These are phyloP conservation scores for Lagorchestes hirsutus DNA, from an alignment of 2,797 vertebrate species.

Conservation along the genomic window DNA sequence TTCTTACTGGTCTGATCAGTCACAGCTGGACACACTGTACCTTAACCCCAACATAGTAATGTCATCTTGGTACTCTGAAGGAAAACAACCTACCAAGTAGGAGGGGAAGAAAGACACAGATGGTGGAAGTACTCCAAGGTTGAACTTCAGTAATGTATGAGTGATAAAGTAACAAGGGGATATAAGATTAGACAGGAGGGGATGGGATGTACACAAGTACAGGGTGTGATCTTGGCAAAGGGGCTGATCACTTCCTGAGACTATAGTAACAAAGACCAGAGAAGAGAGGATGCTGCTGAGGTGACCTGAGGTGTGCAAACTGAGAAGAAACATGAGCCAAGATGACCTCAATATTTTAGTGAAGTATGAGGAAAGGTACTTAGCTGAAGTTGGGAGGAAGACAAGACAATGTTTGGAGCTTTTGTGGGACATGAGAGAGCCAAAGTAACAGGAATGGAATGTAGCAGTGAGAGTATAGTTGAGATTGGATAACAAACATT, in stretches of 20 bases:
- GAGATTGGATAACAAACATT: neutral
- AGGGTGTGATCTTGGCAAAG: neutral
- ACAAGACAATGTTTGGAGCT: neutral
- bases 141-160: too few relatives aligned
- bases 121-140: too few relatives aligned
- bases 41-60: neutral
- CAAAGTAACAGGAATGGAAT: neutral
- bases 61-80: neutral
- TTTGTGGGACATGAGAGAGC: neutral
- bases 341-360: neutral
- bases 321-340: too few relatives aligned
- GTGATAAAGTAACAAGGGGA: too few relatives aligned
- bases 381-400: neutral
- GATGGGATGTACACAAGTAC: neutral
- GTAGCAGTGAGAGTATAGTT: neutral
- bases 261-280: neutral
- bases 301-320: neutral
- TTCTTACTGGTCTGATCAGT: neutral
- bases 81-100: too few relatives aligned
- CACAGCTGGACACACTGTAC: neutral
- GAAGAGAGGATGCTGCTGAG: neutral
- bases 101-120: too few relatives aligned
- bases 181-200: too few relatives aligned
- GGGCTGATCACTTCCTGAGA: neutral
- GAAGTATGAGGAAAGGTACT: neutral